phyloP scores from a whole-genome alignment of 2,797 vertebrate genomes.

The Natrix natrix region DNA sequence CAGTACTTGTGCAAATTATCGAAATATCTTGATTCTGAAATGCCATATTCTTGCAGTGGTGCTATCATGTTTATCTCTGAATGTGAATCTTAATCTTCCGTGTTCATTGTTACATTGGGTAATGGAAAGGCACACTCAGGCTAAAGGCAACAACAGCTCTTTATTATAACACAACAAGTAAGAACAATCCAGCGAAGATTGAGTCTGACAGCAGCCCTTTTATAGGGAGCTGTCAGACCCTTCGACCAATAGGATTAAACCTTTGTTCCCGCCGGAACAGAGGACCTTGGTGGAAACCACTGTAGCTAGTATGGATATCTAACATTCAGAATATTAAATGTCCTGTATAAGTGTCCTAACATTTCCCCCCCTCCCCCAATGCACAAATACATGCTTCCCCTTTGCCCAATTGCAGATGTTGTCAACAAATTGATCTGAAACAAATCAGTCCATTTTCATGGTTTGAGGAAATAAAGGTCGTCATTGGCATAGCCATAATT shows the following conservation, averaged over 20 bases:
- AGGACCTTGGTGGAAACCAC: no score
- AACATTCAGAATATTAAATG: background rate
- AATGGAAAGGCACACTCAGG: no score
- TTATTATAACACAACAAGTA: no score
- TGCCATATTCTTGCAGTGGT: background rate
- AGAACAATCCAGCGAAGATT: no score
- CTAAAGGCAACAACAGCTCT: no score
- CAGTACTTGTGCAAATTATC: background rate
- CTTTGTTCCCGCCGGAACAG: no score
- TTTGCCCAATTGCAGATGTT: background rate
- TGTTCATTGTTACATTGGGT: background rate
- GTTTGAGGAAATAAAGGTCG: background rate
- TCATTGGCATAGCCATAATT: background rate
- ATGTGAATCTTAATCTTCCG: background rate
- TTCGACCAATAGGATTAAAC: no score
- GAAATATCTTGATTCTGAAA: background rate
- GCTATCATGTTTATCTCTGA: background rate
- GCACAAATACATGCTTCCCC: background rate
- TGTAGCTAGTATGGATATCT: no score
- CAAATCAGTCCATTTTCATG: background rate
- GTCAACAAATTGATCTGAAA: background rate
- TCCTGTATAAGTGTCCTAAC: background rate
- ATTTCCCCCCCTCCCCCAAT: no score
- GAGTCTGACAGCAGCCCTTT: no score
- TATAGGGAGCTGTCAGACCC: no score